Conservation (phyloP, 2,888 invertebrate species). For the Microctonus hyperodae region DNA sequence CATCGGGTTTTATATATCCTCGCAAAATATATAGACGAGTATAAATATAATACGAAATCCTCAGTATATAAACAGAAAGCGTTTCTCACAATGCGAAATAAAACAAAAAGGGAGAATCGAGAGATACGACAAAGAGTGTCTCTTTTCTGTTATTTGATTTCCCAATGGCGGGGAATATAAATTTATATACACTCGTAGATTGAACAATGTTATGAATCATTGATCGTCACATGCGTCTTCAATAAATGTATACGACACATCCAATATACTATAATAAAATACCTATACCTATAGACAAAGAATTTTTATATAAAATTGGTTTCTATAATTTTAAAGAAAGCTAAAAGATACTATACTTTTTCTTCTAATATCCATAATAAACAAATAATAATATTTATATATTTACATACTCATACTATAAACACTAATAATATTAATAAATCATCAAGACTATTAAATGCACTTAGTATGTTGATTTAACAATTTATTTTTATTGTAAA, state of each 20-base stretch:
- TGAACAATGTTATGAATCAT: slow-evolving; percentile 41
- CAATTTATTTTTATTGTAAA: no score
- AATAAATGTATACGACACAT: neutral
- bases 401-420: no score
- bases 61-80: slow-evolving; percentile 33
- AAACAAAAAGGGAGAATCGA: neutral
- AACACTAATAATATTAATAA: no score
- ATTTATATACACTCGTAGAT: slow-evolving; percentile 49
- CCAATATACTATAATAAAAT: no score
- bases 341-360: no score
- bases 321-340: no score
- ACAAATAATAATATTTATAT: no score
- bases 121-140: slow-evolving; percentile 21
- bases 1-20: neutral
- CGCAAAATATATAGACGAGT: slow-evolving; percentile 42
- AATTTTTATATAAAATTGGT: no score
- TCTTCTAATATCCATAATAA: no score
- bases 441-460: no score
- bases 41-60: slow-evolving; percentile 58
- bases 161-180: slow-evolving; percentile 44
- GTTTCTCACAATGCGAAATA: slow-evolving; percentile 11
- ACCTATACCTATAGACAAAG: no score
- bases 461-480: no score
- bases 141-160: slow-evolving; percentile 53
- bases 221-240: slow-evolving; percentile 16